Conservation (phyloP, 2,888 invertebrate genomes). For the Resseliella maxima region DNA sequence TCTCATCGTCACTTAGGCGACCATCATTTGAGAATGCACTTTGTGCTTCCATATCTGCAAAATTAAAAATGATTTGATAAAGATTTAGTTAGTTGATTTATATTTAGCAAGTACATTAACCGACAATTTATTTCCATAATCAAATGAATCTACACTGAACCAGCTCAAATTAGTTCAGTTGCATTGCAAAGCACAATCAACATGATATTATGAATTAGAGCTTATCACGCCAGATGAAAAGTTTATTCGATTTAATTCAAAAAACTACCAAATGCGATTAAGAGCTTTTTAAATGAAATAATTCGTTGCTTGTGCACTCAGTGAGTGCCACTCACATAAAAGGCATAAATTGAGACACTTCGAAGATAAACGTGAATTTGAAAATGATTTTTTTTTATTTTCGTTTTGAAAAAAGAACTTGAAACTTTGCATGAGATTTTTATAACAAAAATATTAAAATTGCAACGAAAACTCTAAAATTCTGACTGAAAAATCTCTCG, state of each 20-base stretch:
- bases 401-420: too few relatives aligned
- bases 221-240: not conserved
- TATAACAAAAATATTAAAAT: too few relatives aligned
- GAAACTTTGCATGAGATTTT: too few relatives aligned
- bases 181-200: not conserved
- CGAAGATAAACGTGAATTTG: too few relatives aligned
- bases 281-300: too few relatives aligned
- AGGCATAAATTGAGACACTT: too few relatives aligned
- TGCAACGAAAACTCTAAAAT: too few relatives aligned
- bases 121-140: not conserved
- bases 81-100: not conserved
- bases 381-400: too few relatives aligned
- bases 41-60: constrained; percentile 19
- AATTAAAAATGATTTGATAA: not conserved
- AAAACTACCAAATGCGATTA: too few relatives aligned
- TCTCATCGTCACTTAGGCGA: constrained; percentile 56
- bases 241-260: too few relatives aligned
- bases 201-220: not conserved
- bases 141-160: not conserved
- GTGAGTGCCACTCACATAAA: too few relatives aligned
- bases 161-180: not conserved
- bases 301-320: too few relatives aligned
- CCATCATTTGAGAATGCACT: constrained; percentile 26
- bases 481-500: not conserved
- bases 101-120: not conserved